phyloP scores from a whole-genome alignment of 2,113 vertebrate species.

The Silurus glanis region DNA sequence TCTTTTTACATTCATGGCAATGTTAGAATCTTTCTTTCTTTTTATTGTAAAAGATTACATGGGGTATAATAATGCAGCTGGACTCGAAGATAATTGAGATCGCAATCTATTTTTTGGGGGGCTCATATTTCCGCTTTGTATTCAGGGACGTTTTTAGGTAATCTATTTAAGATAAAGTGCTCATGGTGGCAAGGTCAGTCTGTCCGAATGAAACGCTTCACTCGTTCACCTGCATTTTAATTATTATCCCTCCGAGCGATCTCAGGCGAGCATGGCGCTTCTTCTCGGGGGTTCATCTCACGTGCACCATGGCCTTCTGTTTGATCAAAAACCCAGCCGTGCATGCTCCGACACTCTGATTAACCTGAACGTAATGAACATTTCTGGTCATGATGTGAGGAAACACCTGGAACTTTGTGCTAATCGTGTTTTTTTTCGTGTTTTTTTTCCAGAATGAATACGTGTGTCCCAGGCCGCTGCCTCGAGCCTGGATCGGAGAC shows the following conservation, averaged over 20 bases:
- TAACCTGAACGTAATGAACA: slow-evolving; percentile 53
- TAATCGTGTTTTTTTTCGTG: slow-evolving; percentile 35
- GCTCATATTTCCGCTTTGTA: slow-evolving; percentile 44
- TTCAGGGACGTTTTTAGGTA: slow-evolving; percentile 29
- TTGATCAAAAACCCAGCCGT: slow-evolving; percentile 8
- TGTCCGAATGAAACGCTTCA: slow-evolving; percentile 26
- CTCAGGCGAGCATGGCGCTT: not conserved
- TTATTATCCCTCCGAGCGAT: slow-evolving; percentile 47
- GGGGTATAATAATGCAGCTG: too few species aligned
- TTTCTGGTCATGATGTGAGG: slow-evolving; percentile 50
- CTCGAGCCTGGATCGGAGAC: slow-evolving; percentile 75
- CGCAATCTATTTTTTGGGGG: slow-evolving; percentile 2
- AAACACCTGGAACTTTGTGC: slow-evolving; percentile 49
- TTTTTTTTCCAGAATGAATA: slow-evolving; percentile 71
- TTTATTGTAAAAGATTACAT: too few species aligned
- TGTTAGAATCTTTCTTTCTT: too few species aligned
- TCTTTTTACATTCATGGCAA: too few species aligned
- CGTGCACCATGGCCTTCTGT: not conserved
- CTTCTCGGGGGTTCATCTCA: not conserved
- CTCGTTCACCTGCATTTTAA: slow-evolving; percentile 50
- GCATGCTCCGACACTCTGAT: slow-evolving; percentile 45
- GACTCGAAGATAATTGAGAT: slow-evolving; percentile 38
- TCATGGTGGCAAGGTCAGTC: slow-evolving; percentile 45
- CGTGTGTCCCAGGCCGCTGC: slow-evolving; percentile 74
- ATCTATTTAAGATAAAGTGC: slow-evolving; percentile 48